Evolutionary conservation across 1,140 invertebrate genomes (phyloP), one percentile per base, ranked within the genome.

Genomic region (Macrocentrus cingulum): DNA sequence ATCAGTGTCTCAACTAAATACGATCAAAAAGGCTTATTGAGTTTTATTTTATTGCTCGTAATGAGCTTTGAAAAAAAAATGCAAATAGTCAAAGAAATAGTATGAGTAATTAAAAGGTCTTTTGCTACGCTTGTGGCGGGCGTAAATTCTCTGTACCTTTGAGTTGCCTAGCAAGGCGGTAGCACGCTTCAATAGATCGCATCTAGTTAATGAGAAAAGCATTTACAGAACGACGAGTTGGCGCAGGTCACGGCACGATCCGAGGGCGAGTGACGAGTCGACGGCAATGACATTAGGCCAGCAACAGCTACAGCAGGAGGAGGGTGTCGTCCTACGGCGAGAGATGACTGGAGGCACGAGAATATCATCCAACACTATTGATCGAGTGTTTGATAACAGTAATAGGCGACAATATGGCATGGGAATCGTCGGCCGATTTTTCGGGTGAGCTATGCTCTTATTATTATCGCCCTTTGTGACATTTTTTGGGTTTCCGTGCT

Each of bases 341-440:
- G 73, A 78, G 59, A 66, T 71, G 29, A 53, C 60, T 32, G 76
- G 84, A 59, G 68, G 82, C 65, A 76, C 83, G 63, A 80, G 89
- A 60, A 91, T 92, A 57, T 85, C 84, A 50, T 82, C 83, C 39
- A 83, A 75, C 59, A 85, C 83, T 67, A 78, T 92, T 29, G 87
- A 91, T 67, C 83, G 86, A 16, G 83, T 89, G 48, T 84, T 88
- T 58, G 90, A 92, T 75, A 91, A 92, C 77, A 91, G 89, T 36
- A 87, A 93, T 71, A 83, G 91, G 61, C 81, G 91, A 63, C 86
- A 89, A 68, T 91, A 90, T 70, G 92, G 92, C 45, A 90, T 92
- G 87, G 91, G 91, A 39, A 84, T 93, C 64, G 84, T 93, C 42
- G 91, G 91, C 29, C 81, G 85, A 67, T 83, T 92, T 64, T 89